Conservation (phyloP, 35 echinoderm and acorn worm species). For the Amphiura filiformis region DNA sequence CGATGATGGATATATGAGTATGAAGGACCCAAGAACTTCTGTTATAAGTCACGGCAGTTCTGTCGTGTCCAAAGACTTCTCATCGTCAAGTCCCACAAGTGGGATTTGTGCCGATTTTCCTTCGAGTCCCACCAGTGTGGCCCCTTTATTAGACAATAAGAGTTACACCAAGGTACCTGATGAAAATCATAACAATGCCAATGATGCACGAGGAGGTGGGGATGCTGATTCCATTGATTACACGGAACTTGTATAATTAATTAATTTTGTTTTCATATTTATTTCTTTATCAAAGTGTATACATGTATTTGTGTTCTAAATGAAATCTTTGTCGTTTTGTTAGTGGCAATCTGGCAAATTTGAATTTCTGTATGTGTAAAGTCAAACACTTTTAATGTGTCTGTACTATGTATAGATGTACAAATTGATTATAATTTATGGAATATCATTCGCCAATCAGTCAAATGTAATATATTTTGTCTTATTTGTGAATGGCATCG, state of each 20-base stretch:
- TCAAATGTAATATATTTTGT: too few species aligned
- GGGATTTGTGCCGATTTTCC: not conserved
- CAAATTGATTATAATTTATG: too few species aligned
- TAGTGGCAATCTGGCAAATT: too few species aligned
- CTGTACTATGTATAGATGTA: too few species aligned
- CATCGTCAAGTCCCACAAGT: slow-evolving; percentile 6
- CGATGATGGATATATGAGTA: slow-evolving; percentile 93
- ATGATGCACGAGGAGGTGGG: slow-evolving; percentile 30
- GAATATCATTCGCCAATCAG: too few species aligned
- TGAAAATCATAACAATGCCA: slow-evolving; percentile 40
- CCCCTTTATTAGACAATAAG: slow-evolving; percentile 22
- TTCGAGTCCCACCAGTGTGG: not conserved
- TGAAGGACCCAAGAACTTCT: slow-evolving; percentile 78
- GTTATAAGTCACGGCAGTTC: slow-evolving; percentile 57
- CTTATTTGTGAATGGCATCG: too few species aligned
- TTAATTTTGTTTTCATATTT: not conserved
- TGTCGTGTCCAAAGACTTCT: slow-evolving; percentile 9
- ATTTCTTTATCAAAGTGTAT: not conserved
- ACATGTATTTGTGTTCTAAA: not conserved
- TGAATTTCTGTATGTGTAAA: too few species aligned
- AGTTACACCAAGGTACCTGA: slow-evolving; percentile 27
- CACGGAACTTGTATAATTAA: slow-evolving; percentile 67
- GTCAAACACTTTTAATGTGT: too few species aligned
- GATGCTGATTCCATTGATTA: slow-evolving; percentile 84
- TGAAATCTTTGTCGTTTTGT: not conserved